Conservation (phyloP, 2,113 vertebrate genomes). For the Rhabdornis inornatus region DNA sequence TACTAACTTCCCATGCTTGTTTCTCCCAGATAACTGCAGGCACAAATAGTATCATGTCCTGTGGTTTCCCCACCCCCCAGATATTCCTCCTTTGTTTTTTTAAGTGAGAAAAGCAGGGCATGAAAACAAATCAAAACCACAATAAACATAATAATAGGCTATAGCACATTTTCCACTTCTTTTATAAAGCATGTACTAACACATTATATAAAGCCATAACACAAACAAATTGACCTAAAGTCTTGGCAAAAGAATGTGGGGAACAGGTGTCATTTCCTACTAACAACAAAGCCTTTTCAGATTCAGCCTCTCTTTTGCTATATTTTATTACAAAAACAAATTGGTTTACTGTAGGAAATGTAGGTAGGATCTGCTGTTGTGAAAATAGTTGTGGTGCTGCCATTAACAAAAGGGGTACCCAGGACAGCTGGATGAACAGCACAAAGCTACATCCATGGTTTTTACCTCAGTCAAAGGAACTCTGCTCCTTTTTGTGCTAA, state of each 20-base stretch:
- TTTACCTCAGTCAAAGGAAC: background rate
- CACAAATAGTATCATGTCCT: rapidly evolving
- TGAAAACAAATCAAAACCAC: background rate
- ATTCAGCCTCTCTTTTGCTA: background rate
- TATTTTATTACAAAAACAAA: background rate
- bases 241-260: background rate
- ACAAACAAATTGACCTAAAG: background rate
- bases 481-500: background rate
- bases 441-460: background rate
- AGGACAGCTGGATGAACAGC: background rate
- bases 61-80: background rate
- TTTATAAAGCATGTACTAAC: background rate
- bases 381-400: background rate
- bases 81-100: background rate
- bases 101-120: background rate
- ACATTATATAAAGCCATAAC: background rate
- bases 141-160: background rate
- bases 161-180: background rate
- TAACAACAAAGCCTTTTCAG: background rate
- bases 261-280: background rate
- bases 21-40: background rate
- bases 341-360: background rate
- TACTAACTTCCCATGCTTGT: background rate
- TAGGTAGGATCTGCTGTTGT: background rate
- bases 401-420: background rate